These are phyloP conservation scores for Psephotus haematonotus DNA, from an alignment of 2,113 vertebrate species.

Conservation along the genomic window DNA sequence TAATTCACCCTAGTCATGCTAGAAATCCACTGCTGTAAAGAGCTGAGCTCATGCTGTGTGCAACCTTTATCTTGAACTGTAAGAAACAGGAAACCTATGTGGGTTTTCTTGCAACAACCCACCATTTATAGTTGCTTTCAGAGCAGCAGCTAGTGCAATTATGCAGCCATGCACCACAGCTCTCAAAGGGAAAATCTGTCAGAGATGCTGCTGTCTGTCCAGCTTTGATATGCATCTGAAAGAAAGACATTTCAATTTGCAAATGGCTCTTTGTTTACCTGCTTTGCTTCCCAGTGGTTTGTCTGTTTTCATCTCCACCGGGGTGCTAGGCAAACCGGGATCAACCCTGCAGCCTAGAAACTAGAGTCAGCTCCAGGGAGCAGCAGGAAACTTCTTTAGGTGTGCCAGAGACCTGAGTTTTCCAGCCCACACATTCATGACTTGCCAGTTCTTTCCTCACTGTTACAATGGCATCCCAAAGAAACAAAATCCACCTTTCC, in stretches of 20 bases:
- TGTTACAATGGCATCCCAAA: not conserved
- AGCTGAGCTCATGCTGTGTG: not conserved
- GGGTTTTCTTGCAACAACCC: constrained; percentile 43
- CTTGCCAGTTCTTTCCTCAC: not conserved
- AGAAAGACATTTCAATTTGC: not conserved
- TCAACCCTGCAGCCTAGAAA: not conserved
- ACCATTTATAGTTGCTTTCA: constrained; percentile 17
- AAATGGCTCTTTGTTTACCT: constrained; percentile 28
- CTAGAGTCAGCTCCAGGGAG: not conserved
- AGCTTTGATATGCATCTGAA: not conserved
- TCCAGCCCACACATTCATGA: not conserved
- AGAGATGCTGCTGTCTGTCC: not conserved
- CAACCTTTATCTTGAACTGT: constrained; percentile 27
- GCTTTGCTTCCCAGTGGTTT: not conserved
- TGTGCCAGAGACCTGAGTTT: not conserved
- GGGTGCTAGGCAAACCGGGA: not conserved
- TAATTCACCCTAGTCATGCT: not conserved
- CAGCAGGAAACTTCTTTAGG: not conserved
- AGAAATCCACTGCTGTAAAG: not conserved
- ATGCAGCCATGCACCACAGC: not conserved
- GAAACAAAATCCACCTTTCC: not conserved
- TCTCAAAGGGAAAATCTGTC: not conserved
- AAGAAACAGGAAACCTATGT: constrained; percentile 67
- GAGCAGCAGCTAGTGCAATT: constrained; percentile 23
- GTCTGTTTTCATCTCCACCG: constrained; percentile 8